Conservation (phyloP, 1,140 invertebrate species). For the Papilio polytes region DNA sequence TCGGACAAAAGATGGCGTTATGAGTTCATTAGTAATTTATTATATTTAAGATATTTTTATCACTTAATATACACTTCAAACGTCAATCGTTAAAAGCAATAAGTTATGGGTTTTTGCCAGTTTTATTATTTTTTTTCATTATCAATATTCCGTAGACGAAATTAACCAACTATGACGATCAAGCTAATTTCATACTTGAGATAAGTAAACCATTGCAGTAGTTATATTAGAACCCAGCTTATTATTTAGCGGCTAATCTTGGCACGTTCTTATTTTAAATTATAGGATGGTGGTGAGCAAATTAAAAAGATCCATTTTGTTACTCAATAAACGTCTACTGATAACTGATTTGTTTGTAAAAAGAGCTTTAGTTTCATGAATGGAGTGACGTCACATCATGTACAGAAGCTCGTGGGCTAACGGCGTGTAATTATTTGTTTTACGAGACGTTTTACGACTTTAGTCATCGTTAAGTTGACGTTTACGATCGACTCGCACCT, state of each 20-base stretch:
- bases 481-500: slow-evolving; percentile 79
- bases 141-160: neutral
- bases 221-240: too few relatives aligned
- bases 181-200: neutral
- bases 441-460: slow-evolving; percentile 77
- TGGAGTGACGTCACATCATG: slow-evolving; percentile 35
- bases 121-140: neutral
- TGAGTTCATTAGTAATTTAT: slow-evolving; percentile 7
- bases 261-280: too few relatives aligned
- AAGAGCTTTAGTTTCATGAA: slow-evolving; percentile 1
- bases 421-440: slow-evolving; percentile 76
- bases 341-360: neutral
- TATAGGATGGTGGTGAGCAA: too few relatives aligned
- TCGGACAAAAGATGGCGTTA: slow-evolving; percentile 45
- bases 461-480: slow-evolving; percentile 73
- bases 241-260: too few relatives aligned
- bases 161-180: neutral
- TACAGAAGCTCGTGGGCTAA: slow-evolving; percentile 44
- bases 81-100: neutral
- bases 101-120: neutral
- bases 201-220: too few relatives aligned
- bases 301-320: neutral
- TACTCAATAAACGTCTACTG: neutral
- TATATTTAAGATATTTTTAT: slow-evolving; percentile 37
- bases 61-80: neutral